Conservation (phyloP, 1,140 invertebrate genomes). For the Trachymyrmex cornetzi region DNA sequence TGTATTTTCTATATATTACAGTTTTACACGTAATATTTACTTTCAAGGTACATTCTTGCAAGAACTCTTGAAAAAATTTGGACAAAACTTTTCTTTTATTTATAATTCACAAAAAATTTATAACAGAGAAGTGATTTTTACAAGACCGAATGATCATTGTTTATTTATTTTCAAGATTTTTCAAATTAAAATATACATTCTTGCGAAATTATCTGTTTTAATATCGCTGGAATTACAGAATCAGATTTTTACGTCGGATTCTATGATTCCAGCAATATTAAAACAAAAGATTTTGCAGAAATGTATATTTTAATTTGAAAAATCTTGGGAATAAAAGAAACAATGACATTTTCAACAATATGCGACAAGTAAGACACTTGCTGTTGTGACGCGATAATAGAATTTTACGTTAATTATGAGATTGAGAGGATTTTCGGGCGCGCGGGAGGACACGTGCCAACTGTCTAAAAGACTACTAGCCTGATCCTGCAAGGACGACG, state of each 20-base stretch:
- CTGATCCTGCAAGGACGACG: slow-evolving; percentile 86
- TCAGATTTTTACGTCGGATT: too few relatives aligned
- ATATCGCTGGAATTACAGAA: background rate
- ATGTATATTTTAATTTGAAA: background rate
- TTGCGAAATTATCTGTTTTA: background rate
- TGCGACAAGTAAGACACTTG: background rate
- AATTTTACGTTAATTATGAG: background rate
- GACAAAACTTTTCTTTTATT: background rate
- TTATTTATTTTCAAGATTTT: background rate
- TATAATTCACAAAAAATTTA: background rate
- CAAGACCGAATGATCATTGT: background rate
- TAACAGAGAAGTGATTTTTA: background rate
- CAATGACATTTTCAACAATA: background rate
- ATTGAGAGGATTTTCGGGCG: slow-evolving; percentile 57
- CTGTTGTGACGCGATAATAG: background rate
- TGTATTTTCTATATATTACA: background rate
- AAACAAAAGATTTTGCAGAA: background rate
- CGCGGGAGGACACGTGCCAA: slow-evolving; percentile 37
- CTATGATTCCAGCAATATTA: background rate
- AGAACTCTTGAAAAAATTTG: background rate
- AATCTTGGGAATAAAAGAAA: background rate
- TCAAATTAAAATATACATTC: background rate
- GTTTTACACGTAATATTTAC: background rate
- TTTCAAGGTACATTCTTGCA: background rate
- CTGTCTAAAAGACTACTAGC: slow-evolving; percentile 81